Base-by-base conservation (phyloP, 2,113 vertebrate genomes). In the Scomber scombrus region DNA sequence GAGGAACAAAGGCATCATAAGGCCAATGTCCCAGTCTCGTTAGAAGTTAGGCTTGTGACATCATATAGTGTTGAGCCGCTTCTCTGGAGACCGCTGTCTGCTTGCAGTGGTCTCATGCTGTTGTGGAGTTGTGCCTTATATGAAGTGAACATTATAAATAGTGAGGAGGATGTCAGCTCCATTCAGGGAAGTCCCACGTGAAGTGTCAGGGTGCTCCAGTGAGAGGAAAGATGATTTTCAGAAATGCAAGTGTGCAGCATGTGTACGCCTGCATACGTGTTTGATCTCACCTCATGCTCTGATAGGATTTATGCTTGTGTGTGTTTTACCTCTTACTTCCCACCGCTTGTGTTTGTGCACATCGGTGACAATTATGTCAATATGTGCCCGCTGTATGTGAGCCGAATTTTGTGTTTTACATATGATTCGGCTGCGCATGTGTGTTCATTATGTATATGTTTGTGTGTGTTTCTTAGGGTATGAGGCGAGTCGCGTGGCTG, bases 121-220 rank as follows among this genome's bases (percentile, higher is more conserved):
- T 69, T 72, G 77, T 63, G 21, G 47, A 80, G 15, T 75, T 84
- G 76, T 67, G 73, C 75, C 68, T 80, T 80, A 72, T 87, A 63
- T 85, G 81, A 86, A 86, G 81, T 78, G 79, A 88, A 84, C 79
- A 80, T 91, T 88, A 83, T 85, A 80, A 89, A 89, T 82, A 88
- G 78, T 86, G 87, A 84, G 84, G 68, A 84, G 77, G 71, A 64
- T 71, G 88, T 92, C 89, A 58, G 52, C 71, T 75, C 57, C 56
- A 19, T 86, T 92, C 89, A 81, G 63, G 46, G 73, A 67, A 84
- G 81, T 82, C 85, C 79, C 71, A n/a, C 40, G 52, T 84, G 72
- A 88, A 78, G 70, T 72, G 85, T 82, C 72, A 72, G 71, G 60
- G 49, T 69, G 79, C 75, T 85, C 74, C 74, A 63, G 54, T 80